These are phyloP conservation scores for Hippopotamyrus pictus DNA, from an alignment of 2,797 vertebrate genomes.

Conservation along the genomic window DNA sequence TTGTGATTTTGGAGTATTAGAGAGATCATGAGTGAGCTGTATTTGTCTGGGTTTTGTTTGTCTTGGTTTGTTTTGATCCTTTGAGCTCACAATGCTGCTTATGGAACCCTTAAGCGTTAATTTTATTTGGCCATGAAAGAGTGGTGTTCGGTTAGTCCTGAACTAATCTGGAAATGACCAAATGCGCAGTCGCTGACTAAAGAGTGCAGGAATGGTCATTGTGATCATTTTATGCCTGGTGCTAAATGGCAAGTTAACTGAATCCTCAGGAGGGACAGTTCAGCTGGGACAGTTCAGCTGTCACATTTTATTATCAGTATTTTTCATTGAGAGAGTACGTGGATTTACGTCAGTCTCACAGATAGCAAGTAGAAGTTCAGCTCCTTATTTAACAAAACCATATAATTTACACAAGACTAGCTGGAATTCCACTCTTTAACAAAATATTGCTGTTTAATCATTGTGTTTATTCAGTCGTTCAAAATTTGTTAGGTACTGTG, in stretches of 20 bases:
- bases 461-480: background rate
- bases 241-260: background rate
- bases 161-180: background rate
- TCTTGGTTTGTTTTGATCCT: background rate
- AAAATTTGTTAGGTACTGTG: background rate
- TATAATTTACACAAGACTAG: background rate
- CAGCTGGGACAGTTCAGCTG: background rate
- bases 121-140: background rate
- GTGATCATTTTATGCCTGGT: background rate
- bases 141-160: background rate
- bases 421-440: background rate
- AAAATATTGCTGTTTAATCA: background rate
- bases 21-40: background rate
- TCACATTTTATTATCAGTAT: background rate
- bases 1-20: background rate
- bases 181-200: background rate
- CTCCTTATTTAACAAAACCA: background rate
- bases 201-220: background rate
- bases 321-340: background rate
- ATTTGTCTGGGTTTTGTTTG: background rate
- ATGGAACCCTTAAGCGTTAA: background rate
- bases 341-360: background rate
- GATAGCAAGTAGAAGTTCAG: background rate
- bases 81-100: slow-evolving; percentile 5
- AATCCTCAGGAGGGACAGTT: background rate